phyloP scores from a whole-genome alignment of 2,113 vertebrate genomes.

The Plotosus lineatus region DNA sequence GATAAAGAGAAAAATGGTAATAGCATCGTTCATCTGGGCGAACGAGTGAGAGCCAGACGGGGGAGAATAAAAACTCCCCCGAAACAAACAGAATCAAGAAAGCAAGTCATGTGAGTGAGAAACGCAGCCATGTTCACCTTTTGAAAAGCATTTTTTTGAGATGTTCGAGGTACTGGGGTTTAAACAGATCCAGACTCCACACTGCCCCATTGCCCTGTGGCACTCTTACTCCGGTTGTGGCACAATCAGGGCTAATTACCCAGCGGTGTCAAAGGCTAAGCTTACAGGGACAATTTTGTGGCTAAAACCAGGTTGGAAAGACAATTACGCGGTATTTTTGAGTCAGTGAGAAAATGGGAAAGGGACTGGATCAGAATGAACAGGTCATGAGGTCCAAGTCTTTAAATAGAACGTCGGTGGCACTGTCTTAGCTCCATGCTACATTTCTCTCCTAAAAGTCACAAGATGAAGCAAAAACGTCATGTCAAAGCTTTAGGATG shows the following conservation, averaged over 20 bases:
- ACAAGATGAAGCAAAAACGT: background rate
- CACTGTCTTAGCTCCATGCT: background rate
- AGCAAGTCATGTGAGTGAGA: background rate
- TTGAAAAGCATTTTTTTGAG: background rate
- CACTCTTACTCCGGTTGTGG: slow-evolving; percentile 34
- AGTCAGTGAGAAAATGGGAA: slow-evolving; percentile 2
- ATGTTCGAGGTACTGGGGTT: background rate
- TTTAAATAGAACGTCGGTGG: background rate
- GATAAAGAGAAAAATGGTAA: slow-evolving; percentile 69
- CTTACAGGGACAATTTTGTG: slow-evolving; percentile 40
- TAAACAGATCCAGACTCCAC: slow-evolving; percentile 32
- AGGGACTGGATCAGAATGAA: slow-evolving; percentile 19
- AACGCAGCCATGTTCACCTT: slow-evolving; percentile 22
- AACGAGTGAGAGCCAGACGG: background rate
- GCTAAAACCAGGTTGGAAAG: slow-evolving; percentile 9
- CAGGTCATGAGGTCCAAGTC: slow-evolving; percentile 20
- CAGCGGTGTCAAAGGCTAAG: slow-evolving; percentile 47
- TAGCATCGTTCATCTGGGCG: slow-evolving; percentile 64
- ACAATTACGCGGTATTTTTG: slow-evolving; percentile 38
- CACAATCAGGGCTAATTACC: slow-evolving; percentile 48
- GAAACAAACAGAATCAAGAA: slow-evolving; percentile 18
- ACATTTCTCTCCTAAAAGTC: background rate
- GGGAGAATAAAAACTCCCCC: background rate
- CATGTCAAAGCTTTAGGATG: background rate
- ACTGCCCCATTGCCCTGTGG: slow-evolving; percentile 34